Conservation (phyloP, 2,113 vertebrate genomes). For the Alethe castanea region DNA sequence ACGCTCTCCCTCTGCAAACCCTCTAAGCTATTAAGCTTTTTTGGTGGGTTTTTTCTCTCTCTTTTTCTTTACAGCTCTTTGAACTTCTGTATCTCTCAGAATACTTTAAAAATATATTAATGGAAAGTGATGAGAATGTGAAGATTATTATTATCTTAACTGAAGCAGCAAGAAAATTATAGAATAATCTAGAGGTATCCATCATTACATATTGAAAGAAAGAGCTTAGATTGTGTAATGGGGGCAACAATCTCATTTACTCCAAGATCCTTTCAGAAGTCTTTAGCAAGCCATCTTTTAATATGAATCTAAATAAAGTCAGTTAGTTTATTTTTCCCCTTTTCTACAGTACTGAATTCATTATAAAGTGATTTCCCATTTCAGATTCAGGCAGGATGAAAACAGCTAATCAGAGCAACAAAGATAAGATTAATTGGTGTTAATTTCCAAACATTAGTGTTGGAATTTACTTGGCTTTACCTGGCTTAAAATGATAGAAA, state of each 20-base stretch:
- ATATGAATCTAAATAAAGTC: not conserved
- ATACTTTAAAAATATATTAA: not conserved
- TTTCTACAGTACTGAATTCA: not conserved
- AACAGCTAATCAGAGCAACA: slow-evolving; percentile 8
- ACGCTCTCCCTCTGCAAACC: not conserved
- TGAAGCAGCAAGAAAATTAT: not conserved
- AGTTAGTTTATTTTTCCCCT: not conserved
- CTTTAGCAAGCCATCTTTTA: not conserved
- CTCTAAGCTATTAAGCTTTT: not conserved
- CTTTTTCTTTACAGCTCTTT: not conserved
- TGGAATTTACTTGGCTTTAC: not conserved
- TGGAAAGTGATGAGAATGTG: not conserved
- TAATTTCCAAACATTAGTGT: slow-evolving; percentile 21
- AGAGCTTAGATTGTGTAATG: not conserved
- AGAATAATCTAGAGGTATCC: slow-evolving; percentile 5
- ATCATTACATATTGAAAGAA: not conserved
- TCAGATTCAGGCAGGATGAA: not conserved
- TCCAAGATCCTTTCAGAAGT: not conserved
- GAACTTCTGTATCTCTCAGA: not conserved
- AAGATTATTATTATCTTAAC: not conserved
- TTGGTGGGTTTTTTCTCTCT: not conserved
- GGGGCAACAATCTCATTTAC: slow-evolving; percentile 33
- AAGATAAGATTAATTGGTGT: slow-evolving; percentile 40
- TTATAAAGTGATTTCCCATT: not conserved
- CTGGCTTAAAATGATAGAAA: not conserved